A percentile compares a stretch with the other conserved stretches of the same genome.
Conservation (phyloP, 1,140 invertebrate species). For the Macrobrachium rosenbergii region DNA sequence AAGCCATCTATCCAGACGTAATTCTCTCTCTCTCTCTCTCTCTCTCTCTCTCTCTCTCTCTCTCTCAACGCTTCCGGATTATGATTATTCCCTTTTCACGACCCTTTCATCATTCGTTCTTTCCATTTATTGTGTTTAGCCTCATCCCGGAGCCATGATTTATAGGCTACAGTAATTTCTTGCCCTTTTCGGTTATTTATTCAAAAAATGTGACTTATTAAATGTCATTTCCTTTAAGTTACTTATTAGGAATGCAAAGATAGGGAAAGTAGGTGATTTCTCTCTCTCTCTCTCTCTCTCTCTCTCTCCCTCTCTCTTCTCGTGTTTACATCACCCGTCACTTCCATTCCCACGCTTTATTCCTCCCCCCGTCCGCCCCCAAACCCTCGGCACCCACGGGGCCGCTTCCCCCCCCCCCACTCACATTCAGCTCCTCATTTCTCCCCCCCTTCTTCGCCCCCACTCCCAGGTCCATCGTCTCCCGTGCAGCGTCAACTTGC, state of each 20-base stretch:
- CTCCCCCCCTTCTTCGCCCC: neutral
- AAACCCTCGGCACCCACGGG: neutral
- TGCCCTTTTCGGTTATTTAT: neutral
- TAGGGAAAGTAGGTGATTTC: neutral
- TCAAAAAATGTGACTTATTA: neutral
- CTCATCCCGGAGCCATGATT: neutral
- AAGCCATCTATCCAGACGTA: no score
- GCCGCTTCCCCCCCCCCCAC: neutral
- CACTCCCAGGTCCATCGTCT: no score
- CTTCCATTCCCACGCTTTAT: neutral
- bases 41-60: conserved; percentile 24
- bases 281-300: conserved; percentile 6
- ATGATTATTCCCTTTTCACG: no score
- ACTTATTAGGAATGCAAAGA: neutral
- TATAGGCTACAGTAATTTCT: neutral
- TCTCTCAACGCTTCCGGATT: no score
- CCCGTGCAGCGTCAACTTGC: neutral
- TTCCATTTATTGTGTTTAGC: neutral
- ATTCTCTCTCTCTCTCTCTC: conserved; percentile 22
- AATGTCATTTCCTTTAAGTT: neutral
- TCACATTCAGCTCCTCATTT: neutral
- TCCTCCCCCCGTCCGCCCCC: neutral
- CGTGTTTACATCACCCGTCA: neutral
- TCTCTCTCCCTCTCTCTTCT: conserved; percentile 33
- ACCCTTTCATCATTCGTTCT: neutral